phyloP scores from a whole-genome alignment of 2,113 vertebrate species.

The Hippolais icterina region DNA sequence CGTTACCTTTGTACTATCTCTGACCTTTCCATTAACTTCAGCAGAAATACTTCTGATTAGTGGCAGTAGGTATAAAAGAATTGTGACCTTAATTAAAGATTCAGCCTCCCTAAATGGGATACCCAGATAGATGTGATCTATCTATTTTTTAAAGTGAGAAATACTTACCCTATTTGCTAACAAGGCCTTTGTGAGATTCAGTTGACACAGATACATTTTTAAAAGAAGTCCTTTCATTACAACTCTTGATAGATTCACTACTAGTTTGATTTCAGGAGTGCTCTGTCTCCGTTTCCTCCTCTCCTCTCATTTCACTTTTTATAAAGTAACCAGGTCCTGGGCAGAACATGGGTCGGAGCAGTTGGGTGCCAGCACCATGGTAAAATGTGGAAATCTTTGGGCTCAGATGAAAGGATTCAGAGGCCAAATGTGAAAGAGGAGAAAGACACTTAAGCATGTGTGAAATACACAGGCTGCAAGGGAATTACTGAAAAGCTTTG shows the following conservation, averaged over 20 bases:
- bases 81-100: not conserved
- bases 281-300: not conserved
- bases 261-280: not conserved
- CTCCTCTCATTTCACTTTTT: not conserved
- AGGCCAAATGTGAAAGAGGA: not conserved
- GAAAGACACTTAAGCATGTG: not conserved
- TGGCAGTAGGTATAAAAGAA: not conserved
- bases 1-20: not conserved
- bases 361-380: accelerated
- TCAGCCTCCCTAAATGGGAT: not conserved
- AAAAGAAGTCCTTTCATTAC: not conserved
- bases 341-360: accelerated
- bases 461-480: not conserved
- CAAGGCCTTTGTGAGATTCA: not conserved
- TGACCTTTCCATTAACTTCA: not conserved
- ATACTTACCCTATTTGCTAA: not conserved
- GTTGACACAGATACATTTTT: not conserved
- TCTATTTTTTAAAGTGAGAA: not conserved
- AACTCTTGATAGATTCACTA: not conserved
- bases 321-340: not conserved
- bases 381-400: not conserved
- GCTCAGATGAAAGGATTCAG: not conserved
- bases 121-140: not conserved
- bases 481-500: not conserved
- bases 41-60: not conserved